These are phyloP conservation scores for Coregonus clupeaformis DNA, from an alignment of 2,113 vertebrate species.

Conservation along the genomic window DNA sequence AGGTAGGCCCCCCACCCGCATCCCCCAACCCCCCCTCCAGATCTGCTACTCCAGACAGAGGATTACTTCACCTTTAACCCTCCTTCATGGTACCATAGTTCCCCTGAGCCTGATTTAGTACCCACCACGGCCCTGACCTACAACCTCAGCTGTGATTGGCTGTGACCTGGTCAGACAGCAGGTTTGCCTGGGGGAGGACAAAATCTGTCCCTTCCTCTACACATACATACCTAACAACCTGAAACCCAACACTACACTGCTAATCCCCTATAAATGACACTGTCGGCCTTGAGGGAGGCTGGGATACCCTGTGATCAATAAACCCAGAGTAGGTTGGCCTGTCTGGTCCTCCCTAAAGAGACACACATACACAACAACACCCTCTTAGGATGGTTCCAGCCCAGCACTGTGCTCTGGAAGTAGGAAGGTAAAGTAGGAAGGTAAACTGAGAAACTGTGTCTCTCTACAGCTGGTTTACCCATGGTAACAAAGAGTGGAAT, in stretches of 20 bases:
- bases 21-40: not conserved
- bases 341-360: slow-evolving; percentile 52
- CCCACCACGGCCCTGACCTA: slow-evolving; percentile 32
- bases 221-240: slow-evolving; percentile 14
- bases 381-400: not conserved
- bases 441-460: too few species aligned
- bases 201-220: not conserved
- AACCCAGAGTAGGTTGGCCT: slow-evolving; percentile 46
- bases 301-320: slow-evolving; percentile 55
- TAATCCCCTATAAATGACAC: slow-evolving; percentile 13
- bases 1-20: slow-evolving; percentile 9
- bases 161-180: slow-evolving; percentile 6
- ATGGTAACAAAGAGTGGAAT: too few species aligned
- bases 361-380: slow-evolving; percentile 29
- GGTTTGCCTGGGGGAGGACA: not conserved
- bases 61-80: slow-evolving; percentile 46
- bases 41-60: slow-evolving; percentile 43
- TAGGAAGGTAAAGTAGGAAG: too few species aligned
- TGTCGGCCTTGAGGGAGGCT: slow-evolving; percentile 32
- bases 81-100: not conserved
- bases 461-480: too few species aligned
- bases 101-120: not conserved
- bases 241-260: slow-evolving; percentile 33
- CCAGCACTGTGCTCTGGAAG: too few species aligned
- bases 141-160: slow-evolving; percentile 33